Percentiles rank a stretch among this genome's conserved stretches.
Evolutionary conservation across 1,140 invertebrate species (phyloP).

Genomic region (Tribolium madens): DNA sequence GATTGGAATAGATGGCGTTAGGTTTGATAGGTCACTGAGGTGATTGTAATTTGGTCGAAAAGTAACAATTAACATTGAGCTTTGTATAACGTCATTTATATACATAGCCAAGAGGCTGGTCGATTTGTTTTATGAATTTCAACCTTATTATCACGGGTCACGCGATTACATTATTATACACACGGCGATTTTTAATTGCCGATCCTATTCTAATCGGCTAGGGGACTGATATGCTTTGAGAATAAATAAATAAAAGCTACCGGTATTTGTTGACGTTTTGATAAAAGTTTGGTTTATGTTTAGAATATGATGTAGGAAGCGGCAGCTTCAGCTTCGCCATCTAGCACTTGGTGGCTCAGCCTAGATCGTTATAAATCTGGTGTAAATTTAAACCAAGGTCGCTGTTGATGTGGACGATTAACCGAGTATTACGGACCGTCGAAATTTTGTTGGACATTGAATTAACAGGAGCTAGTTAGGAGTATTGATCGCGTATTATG

Average conservation of each 20-base stretch:
- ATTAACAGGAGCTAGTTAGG: slow-evolving; percentile 10
- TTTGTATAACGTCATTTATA: slow-evolving; percentile 37
- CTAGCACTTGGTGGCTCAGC: slow-evolving; percentile 24
- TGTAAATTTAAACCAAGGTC: slow-evolving; percentile 56
- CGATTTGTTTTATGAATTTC: slow-evolving; percentile 44
- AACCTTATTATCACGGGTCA: slow-evolving; percentile 44
- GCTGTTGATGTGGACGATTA: slow-evolving; percentile 43
- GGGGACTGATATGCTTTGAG: slow-evolving; percentile 8
- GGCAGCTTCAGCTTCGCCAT: slow-evolving; percentile 15
- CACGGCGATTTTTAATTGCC: slow-evolving; percentile 37
- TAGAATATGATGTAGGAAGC: slow-evolving; percentile 12
- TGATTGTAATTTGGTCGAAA: slow-evolving; percentile 12
- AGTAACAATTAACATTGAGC: slow-evolving; percentile 19
- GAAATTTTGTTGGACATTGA: slow-evolving; percentile 22
- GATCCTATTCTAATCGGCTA: slow-evolving; percentile 27
- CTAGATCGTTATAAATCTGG: slow-evolving; percentile 46
- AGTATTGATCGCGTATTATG: slow-evolving; percentile 6
- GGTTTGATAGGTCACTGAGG: background rate
- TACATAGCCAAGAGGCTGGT: slow-evolving; percentile 38
- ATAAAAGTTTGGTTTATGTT: background rate
- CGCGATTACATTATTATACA: slow-evolving; percentile 44
- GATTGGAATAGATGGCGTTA: background rate
- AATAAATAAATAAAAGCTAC: slow-evolving; percentile 33
- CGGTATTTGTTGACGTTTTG: slow-evolving; percentile 26
- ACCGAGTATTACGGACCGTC: slow-evolving; percentile 33